Evolutionary conservation across 2,797 vertebrate genomes (phyloP).

Genomic region (Lemur catta): DNA sequence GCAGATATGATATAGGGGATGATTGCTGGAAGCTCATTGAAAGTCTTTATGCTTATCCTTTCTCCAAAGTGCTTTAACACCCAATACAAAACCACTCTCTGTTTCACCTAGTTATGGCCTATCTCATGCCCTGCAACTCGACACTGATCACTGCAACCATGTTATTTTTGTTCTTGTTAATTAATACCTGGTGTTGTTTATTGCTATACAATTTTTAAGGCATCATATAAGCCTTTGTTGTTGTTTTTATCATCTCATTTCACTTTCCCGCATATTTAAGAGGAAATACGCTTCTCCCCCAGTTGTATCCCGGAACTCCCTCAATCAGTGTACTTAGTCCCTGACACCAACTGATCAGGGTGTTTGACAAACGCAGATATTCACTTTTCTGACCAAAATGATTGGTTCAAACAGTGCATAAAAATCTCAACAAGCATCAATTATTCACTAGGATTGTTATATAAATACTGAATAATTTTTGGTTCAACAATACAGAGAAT

Average conservation of each 20-base stretch:
- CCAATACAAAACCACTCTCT: background rate
- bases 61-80: background rate
- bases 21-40: background rate
- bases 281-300: background rate
- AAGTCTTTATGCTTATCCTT: background rate
- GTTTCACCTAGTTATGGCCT: background rate
- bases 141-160: background rate
- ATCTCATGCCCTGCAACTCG: background rate
- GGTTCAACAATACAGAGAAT: background rate
- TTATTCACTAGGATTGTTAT: background rate
- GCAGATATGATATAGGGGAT: background rate
- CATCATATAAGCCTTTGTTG: background rate
- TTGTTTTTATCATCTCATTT: background rate
- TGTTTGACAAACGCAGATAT: background rate
- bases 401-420: background rate
- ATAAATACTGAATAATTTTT: background rate
- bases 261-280: background rate
- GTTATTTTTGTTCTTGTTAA: background rate
- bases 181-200: background rate
- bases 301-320: accelerated
- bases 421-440: background rate
- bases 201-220: background rate
- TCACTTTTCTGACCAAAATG: background rate
- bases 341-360: too few relatives aligned
- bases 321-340: background rate